Evolutionary conservation across 1,140 invertebrate species (phyloP).

Genomic region (Zaprionus ghesquierei): DNA sequence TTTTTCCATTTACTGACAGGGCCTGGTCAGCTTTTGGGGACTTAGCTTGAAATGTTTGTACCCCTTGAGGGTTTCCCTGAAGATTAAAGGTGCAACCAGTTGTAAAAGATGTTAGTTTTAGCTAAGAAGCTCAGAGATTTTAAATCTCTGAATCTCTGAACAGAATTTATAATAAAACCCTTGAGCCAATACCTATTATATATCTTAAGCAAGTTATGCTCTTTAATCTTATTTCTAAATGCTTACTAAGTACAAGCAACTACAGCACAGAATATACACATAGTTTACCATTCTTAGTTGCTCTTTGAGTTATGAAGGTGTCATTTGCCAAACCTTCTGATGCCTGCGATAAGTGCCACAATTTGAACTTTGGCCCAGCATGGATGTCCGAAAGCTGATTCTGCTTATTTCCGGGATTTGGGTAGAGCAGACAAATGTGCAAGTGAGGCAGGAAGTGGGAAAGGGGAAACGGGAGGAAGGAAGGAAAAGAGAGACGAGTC

Average conservation of each 20-base stretch:
- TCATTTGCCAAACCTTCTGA: constrained; percentile 6
- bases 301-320: constrained; percentile 2
- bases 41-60: neutral
- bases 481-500: neutral
- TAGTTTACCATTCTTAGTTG: neutral
- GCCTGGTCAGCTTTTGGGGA: neutral
- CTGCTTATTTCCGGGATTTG: constrained; percentile 10
- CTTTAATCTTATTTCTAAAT: neutral
- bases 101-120: too few species aligned
- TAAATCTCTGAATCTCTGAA: too few species aligned
- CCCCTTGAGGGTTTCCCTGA: too few species aligned
- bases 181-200: too few species aligned
- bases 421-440: neutral
- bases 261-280: neutral
- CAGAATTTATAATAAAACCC: too few species aligned
- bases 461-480: neutral
- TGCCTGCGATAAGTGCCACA: constrained; percentile 42
- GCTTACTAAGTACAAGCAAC: neutral
- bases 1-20: neutral
- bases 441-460: neutral
- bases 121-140: too few species aligned
- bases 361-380: constrained; percentile 10
- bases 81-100: too few species aligned
- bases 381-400: constrained; percentile 18
- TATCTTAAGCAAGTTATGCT: neutral